A percentile compares a stretch with the other conserved stretches of the same genome.
Conservation (phyloP, 2,113 vertebrate species). For the Lipophrys pholis region DNA sequence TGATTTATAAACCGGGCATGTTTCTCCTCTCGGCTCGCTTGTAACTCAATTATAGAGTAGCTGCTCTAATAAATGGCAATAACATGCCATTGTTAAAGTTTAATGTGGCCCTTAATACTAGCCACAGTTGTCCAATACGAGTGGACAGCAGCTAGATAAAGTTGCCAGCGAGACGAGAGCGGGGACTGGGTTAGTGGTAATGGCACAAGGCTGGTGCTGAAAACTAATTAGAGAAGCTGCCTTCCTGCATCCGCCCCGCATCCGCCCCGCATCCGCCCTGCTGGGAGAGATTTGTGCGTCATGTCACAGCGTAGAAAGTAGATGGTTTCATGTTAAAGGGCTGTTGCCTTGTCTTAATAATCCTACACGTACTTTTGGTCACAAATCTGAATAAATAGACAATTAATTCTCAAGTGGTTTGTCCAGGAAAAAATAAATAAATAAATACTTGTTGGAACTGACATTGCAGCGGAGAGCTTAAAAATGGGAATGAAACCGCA, state of each 20-base stretch:
- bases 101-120: constrained; percentile 62
- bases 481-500: no score
- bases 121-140: constrained; percentile 29
- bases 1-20: constrained; percentile 64
- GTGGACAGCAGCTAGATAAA: constrained; percentile 48
- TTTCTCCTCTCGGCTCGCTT: constrained; percentile 52
- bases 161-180: constrained; percentile 3
- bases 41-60: constrained; percentile 68
- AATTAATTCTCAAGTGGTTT: no score
- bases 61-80: constrained; percentile 69
- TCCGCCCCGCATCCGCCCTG: not conserved
- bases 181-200: constrained; percentile 26
- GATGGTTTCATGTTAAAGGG: no score
- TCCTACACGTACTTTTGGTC: no score
- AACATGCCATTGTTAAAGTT: constrained; percentile 71
- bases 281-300: not conserved
- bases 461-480: no score
- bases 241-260: not conserved
- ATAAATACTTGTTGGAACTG: no score
- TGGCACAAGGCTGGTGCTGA: constrained; percentile 13
- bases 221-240: constrained; percentile 39
- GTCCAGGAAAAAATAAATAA: no score
- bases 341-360: not conserved
- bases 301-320: not conserved
- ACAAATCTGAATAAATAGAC: no score